Conservation (phyloP, 2,888 invertebrate genomes). For the Apamea anceps region DNA sequence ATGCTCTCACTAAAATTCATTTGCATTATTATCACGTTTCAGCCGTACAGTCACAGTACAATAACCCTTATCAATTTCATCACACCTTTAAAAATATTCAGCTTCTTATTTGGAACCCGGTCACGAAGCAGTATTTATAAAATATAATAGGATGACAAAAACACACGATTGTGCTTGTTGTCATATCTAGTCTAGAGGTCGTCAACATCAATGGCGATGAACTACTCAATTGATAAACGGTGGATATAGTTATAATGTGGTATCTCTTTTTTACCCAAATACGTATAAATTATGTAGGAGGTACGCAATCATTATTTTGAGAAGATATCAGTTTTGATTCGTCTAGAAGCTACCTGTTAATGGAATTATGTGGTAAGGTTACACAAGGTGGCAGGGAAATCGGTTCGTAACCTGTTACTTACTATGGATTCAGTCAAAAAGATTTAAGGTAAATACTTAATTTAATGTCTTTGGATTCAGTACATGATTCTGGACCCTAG, state of each 20-base stretch:
- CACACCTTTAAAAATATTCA: neutral
- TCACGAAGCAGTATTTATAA: neutral
- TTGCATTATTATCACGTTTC: neutral
- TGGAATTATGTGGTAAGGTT: neutral
- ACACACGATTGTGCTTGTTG: neutral
- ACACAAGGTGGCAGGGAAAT: too few relatives aligned
- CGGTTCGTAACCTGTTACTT: too few relatives aligned
- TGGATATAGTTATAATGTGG: neutral
- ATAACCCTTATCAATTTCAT: neutral
- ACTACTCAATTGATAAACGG: slow-evolving; percentile 1
- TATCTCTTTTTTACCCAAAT: neutral
- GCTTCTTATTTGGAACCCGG: neutral
- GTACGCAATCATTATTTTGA: neutral
- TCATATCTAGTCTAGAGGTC: slow-evolving; percentile 1
- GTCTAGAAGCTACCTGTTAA: neutral
- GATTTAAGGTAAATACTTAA: too few relatives aligned
- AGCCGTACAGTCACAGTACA: neutral
- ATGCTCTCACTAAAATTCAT: neutral
- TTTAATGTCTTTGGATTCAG: too few relatives aligned
- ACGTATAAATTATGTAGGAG: neutral
- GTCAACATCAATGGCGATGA: neutral
- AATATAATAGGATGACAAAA: neutral
- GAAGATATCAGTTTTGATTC: neutral
- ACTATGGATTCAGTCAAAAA: too few relatives aligned
- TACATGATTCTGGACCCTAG: too few relatives aligned